Base-by-base conservation (phyloP, 2,888 invertebrate genomes). In the Drymonia ruficornis region DNA sequence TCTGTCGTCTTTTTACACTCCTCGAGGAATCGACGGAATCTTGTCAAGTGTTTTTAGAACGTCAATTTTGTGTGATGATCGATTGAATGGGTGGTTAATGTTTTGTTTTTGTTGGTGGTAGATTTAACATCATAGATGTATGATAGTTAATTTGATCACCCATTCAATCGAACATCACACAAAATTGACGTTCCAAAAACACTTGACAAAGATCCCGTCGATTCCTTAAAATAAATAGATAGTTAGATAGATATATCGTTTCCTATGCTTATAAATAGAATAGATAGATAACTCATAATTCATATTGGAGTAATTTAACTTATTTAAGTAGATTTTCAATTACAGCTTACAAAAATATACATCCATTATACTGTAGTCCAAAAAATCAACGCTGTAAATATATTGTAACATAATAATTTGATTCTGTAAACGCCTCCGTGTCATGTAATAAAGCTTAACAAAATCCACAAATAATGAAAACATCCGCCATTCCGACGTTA, bases 121-220 rank as follows among this genome's bases (percentile, higher is more conserved):
- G n/a, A n/a, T n/a, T n/a, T n/a, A 15, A 4, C 2, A 16, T 15
- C n/a, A 40, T 16, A 40, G 12, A 45, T 45, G 13, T 40, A 16
- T 40, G n/a, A 15, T 16, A 2, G 2, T 4, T 15, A n/a, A n/a
- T n/a, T n/a, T n/a, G n/a, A n/a, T n/a, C n/a, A n/a, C n/a, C n/a
- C 12, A 11, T 7, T 13, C 11, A 6, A 28, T 6, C 8, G 47
- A 52, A 42, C 53, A 52, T 59, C 67, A 58, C 46, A 63, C 56
- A 64, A 65, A 66, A 61, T 52, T 64, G 57, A 65, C 62, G 65
- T 64, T 62, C 68, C 55, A 61, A 67, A 72, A 78, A 70, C 73
- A 75, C 69, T 76, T 77, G 74, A 81, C 74, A 80, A n/a, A 83
- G 81, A 84, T 82, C 81, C 80, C 76, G 79, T 81, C 74, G 74